Evolutionary conservation across 2,888 invertebrate genomes (phyloP).

Genomic region (Cheilosia vulpina): DNA sequence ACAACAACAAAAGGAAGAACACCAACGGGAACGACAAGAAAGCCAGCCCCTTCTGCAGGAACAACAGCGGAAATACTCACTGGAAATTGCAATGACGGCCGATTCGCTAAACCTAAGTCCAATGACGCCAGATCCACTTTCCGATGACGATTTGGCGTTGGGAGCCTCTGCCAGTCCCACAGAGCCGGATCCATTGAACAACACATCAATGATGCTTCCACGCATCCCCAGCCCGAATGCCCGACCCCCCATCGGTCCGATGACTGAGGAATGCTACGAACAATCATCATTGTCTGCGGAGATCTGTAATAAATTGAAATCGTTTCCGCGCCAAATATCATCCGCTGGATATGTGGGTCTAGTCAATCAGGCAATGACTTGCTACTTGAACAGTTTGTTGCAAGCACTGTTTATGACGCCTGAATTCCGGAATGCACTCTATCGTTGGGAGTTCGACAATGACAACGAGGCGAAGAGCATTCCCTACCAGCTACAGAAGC

Average conservation of each 20-base stretch:
- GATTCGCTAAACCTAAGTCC: slow-evolving; percentile 80
- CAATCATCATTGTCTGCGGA: slow-evolving; percentile 53
- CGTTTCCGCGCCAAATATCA: slow-evolving; percentile 52
- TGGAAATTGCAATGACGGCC: slow-evolving; percentile 71
- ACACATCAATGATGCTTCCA: slow-evolving; percentile 67
- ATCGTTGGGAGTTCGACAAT: slow-evolving; percentile 91
- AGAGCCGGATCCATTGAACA: slow-evolving; percentile 78
- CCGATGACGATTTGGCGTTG: slow-evolving; percentile 82
- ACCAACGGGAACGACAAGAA: slow-evolving; percentile 10
- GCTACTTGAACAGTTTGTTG: slow-evolving; percentile 94
- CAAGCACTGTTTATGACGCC: slow-evolving; percentile 96
- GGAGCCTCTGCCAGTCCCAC: slow-evolving; percentile 84
- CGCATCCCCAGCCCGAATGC: slow-evolving; percentile 68
- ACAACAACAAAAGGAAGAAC: slow-evolving; percentile 28
- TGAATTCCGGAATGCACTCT: slow-evolving; percentile 94
- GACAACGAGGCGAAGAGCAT: slow-evolving; percentile 89
- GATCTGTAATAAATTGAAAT: slow-evolving; percentile 47
- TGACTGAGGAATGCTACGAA: slow-evolving; percentile 65
- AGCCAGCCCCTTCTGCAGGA: slow-evolving; percentile 32
- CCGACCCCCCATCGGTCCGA: slow-evolving; percentile 56
- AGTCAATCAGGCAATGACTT: slow-evolving; percentile 96
- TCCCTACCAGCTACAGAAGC: slow-evolving; percentile 93
- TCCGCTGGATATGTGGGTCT: slow-evolving; percentile 88
- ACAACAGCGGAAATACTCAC: slow-evolving; percentile 54
- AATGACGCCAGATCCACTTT: slow-evolving; percentile 80